Evolutionary conservation across 2,888 invertebrate genomes (phyloP), one percentile per base, ranked within the genome.

Genomic region (Agrochola litura): DNA sequence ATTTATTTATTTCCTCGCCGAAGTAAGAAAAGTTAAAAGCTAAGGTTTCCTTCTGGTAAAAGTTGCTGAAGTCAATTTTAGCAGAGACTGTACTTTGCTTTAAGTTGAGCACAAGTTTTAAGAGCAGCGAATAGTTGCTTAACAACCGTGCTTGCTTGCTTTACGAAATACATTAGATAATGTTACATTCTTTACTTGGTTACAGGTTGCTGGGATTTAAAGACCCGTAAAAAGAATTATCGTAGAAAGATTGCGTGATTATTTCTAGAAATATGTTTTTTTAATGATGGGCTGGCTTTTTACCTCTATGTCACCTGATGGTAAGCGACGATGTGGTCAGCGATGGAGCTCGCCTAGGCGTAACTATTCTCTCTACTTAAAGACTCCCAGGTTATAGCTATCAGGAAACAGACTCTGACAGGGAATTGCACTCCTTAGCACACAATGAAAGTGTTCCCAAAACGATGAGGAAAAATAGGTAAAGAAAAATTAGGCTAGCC

Each of bases 41-140:
- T 41, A 58, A 66, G 41, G 73, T 71, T 71, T 73, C 60, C 16
- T 58, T 16, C 54, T 41, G 37, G 67, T 8, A 43, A 25, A 77
- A 82, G 63, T 82, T 67, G 16, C 52, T 71, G n/a, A 63, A 86
- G 69, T 83, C 65, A 79, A 83, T 75, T 72, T 74, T 52, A 71
- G 63, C 64, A 49, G 8, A n/a, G 54, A 58, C 58, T 86, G 25
- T 66, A 80, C 75, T 76, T 70, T 75, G 64, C 46, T 72, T 79
- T 25, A 71, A 79, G 74, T 79, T 74, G 25, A 58, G 58, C 58
- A 52, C 30, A 69, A 72, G 65, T 78, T 83, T 43, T 82, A 72
- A 72, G 58, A 77, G 61, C 65, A 69, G 43, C 19, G 60, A 74
- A 83, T 77, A 66, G 64, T 77, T 77, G 60, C 25, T 25, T 37